Base-by-base conservation (phyloP, 1,140 invertebrate species). In the Uloborus diversus region DNA sequence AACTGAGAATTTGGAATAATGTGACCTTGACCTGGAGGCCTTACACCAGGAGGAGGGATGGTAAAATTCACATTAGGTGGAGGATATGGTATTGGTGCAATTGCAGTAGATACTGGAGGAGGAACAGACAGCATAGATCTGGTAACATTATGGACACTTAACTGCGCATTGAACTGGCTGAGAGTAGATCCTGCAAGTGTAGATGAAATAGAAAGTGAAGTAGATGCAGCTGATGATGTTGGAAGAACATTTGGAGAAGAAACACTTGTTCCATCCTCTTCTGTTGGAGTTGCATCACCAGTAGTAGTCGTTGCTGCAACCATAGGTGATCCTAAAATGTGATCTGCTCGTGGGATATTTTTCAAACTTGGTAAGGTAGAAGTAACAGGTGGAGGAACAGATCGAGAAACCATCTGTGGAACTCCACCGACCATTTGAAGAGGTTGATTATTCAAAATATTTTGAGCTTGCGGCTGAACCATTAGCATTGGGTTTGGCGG, bases 401-500 rank as follows among this genome's bases (percentile, higher is more conserved):
- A 17, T 25, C 64, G 32, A 20, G 47, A 62, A 35, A 79, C 51
- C 27, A 62, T 32, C 0, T n/a, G 42, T 47, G 76, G 65, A 9
- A 69, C 53, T 49, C 64, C 53, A 69, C 62, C 47, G 27, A 73
- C 66, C 17, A 80, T 30, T 2, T 76, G 69, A 25, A 82, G 25
- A 35, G 49, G 20, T 25, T 57, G 49, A 20, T 17, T 25, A 11
- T 30, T 32, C 4, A 82, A 20, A 27, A 81, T 33, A n/a, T 23
- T 35, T 33, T 59, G 56, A 1, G 69, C 61, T n/a, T 42, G 65
- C n/a, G 73, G 81, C 27, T 81, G 81, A 51, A 81, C 70, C 79
- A 82, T 81, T 14, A 82, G 14, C 81, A 82, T 68, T 1, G 69
- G 81, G 42, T 66, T 66, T 14, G 81, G 79, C 11, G 81, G 79